A percentile compares a stretch with the other conserved stretches of the same genome.
Evolutionary conservation across 92 coral and sea anemone species (phyloP).

Genomic region (Palythoa grandis): DNA sequence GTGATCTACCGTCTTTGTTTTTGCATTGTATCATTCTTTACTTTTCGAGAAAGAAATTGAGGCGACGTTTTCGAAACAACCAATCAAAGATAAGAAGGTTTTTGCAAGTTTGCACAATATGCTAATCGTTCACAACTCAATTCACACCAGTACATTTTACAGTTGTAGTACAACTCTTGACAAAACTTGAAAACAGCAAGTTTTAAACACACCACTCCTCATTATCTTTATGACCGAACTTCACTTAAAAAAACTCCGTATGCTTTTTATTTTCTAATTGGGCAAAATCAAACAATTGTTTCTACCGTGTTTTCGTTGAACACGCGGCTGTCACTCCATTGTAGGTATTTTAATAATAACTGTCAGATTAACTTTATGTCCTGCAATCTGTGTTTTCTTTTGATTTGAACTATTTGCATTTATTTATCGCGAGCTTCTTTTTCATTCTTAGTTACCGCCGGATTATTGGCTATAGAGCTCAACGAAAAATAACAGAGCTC

Average conservation of each 20-base stretch:
- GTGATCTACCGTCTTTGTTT: neutral
- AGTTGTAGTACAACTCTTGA: neutral
- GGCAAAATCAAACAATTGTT: slow-evolving; percentile 56
- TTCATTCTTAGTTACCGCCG: slow-evolving; percentile 41
- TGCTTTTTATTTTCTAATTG: slow-evolving; percentile 8
- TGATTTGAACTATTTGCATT: slow-evolving; percentile 76
- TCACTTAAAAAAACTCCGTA: neutral
- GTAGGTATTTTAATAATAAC: slow-evolving; percentile 75
- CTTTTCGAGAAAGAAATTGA: slow-evolving; percentile 25
- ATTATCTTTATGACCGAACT: neutral
- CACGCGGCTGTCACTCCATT: slow-evolving; percentile 74
- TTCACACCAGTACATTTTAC: neutral
- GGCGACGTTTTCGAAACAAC: slow-evolving; percentile 19
- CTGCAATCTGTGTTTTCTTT: slow-evolving; percentile 66
- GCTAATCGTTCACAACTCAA: neutral
- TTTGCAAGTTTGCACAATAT: slow-evolving; percentile 26
- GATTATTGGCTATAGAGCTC: slow-evolving; percentile 6
- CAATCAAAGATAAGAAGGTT: slow-evolving; percentile 26
- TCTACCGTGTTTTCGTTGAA: slow-evolving; percentile 49
- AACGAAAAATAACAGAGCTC: slow-evolving; percentile 3
- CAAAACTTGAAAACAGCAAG: neutral
- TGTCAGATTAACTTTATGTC: slow-evolving; percentile 75
- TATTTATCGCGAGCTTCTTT: slow-evolving; percentile 48
- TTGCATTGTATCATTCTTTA: slow-evolving; percentile 22
- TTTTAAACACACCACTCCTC: neutral